Conservation (phyloP, 2,888 invertebrate species). For the Malachius bipustulatus region DNA sequence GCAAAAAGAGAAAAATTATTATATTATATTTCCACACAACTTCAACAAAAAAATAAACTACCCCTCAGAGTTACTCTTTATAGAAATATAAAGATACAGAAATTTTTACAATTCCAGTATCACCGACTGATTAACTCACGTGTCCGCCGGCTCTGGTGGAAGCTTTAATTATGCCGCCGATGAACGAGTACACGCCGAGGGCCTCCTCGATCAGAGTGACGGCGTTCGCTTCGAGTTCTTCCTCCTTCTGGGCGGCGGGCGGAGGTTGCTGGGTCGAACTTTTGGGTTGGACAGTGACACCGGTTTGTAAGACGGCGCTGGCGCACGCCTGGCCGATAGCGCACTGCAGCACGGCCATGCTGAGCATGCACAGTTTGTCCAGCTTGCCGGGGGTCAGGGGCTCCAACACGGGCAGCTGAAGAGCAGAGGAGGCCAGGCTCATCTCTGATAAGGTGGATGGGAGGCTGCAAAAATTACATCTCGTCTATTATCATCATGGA, state of each 20-base stretch:
- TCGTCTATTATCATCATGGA: not conserved
- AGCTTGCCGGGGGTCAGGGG: constrained; percentile 77
- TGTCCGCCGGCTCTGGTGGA: constrained; percentile 82
- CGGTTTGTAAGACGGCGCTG: constrained; percentile 46
- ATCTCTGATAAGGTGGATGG: constrained; percentile 75
- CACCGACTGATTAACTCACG: constrained; percentile 42
- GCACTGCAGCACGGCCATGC: constrained; percentile 73
- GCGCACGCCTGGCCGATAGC: constrained; percentile 61
- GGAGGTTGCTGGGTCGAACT: constrained; percentile 35
- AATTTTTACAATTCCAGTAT: constrained; percentile 3
- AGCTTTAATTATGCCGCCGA: constrained; percentile 67
- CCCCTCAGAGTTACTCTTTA: not conserved
- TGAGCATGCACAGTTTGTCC: constrained; percentile 67
- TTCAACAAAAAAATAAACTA: constrained; percentile 9
- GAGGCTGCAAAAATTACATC: constrained; percentile 42
- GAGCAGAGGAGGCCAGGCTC: constrained; percentile 66
- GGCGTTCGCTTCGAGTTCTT: constrained; percentile 69
- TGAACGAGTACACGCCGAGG: constrained; percentile 70
- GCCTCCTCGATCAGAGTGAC: constrained; percentile 79
- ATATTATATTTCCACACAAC: constrained; percentile 7
- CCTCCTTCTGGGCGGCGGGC: constrained; percentile 43
- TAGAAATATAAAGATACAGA: not conserved
- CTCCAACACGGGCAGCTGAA: constrained; percentile 78
- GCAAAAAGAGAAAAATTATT: not conserved
- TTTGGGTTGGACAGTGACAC: constrained; percentile 47